Evolutionary conservation across 1,140 invertebrate species (phyloP).

Genomic region (Spodoptera litura): DNA sequence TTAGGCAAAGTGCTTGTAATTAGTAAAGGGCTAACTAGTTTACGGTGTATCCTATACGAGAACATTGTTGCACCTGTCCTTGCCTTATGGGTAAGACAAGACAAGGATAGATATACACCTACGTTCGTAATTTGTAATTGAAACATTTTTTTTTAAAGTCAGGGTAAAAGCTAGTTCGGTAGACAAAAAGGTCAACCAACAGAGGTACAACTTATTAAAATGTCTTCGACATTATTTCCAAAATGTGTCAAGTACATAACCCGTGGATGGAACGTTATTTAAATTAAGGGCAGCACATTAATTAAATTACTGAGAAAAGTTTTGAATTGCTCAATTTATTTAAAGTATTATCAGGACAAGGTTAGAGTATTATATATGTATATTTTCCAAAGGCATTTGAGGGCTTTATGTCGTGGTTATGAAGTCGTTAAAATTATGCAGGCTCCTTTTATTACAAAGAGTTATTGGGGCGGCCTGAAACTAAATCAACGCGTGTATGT

Average conservation of each 20-base stretch:
- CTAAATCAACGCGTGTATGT: background rate
- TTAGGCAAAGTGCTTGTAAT: too few species aligned
- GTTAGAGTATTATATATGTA: background rate
- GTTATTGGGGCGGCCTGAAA: conserved; percentile 1
- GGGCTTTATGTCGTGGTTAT: conserved; percentile 26
- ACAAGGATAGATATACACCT: too few species aligned
- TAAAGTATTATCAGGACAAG: conserved; percentile 35
- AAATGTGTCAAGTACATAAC: conserved; percentile 25
- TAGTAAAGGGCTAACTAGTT: too few species aligned
- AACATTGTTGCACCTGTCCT: too few species aligned
- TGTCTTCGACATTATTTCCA: conserved; percentile 4
- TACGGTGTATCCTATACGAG: too few species aligned
- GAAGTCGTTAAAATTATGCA: conserved; percentile 31
- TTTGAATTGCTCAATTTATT: conserved; percentile 34
- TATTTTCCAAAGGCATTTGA: conserved; percentile 3
- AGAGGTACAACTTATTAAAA: background rate
- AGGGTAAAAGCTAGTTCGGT: too few species aligned
- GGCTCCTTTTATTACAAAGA: conserved; percentile 25
- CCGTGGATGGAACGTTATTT: conserved; percentile 28
- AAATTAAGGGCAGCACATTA: conserved; percentile 27
- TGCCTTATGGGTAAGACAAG: too few species aligned
- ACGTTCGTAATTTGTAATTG: too few species aligned
- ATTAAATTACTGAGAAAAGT: conserved; percentile 31
- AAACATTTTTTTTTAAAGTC: too few species aligned
- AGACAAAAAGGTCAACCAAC: too few species aligned